Evolutionary conservation across 2,113 vertebrate genomes (phyloP), one percentile per base, ranked within the genome.

Genomic region (Limanda limanda): DNA sequence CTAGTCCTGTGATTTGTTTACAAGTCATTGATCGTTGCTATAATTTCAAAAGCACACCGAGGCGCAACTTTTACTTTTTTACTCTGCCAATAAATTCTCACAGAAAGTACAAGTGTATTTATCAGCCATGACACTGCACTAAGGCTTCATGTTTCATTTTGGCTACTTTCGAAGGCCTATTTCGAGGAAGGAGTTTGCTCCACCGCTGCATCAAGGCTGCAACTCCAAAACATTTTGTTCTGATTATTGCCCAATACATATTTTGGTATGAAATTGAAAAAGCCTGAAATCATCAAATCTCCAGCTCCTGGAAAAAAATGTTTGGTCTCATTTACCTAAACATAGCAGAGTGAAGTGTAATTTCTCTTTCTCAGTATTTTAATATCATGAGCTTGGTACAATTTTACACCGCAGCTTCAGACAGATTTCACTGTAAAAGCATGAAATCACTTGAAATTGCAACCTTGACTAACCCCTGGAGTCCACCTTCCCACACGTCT

Each of bases 371-470:
- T 79, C 56, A 69, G 63, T 78, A 62, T 82, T 82, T 74, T 82
- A 63, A 63, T 79, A 82, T 78, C 69, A 25, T 45, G 58, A 84
- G 62, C 48, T 63, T 58, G 24, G 70, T 17, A 59, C 68, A 52
- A 56, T 86, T 79, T 87, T 66, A 74, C 60, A 77, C 62, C 12
- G 25, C 1, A 13, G 47, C 68, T 58, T 80, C 61, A 77, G 58
- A 63, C 24, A 52, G 66, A 75, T 78, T 84, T 86, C 37, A 84
- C 55, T 15, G 61, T 56, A 27, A 86, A 77, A 47, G 81, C 81
- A 62, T 79, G 68, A 83, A 84, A 86, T 80, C 71, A 54, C 45
- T 77, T 69, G 35, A 86, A 86, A 85, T 75, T 78, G 66, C 68
- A 81, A 69, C 60, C 59, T 78, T 52, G 66, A 54, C 48, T 66